Conservation (phyloP, 2,888 invertebrate genomes). For the Schrankia costaestrigalis region DNA sequence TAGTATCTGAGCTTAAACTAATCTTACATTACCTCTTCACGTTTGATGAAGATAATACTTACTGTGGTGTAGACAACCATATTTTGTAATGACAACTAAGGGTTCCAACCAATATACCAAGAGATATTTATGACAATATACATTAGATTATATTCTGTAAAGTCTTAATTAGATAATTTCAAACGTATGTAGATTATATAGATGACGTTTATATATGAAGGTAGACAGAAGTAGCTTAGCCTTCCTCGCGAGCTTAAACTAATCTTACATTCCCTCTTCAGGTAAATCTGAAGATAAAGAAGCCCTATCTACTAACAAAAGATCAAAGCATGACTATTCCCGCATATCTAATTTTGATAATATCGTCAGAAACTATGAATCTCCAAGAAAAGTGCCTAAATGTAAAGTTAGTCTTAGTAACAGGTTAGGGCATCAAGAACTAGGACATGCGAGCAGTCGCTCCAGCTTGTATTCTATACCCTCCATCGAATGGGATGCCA, state of each 20-base stretch:
- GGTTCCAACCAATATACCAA: too few species aligned
- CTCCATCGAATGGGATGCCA: conserved; percentile 66
- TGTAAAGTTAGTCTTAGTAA: conserved; percentile 58
- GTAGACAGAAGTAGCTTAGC: not conserved
- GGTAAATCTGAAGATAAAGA: conserved; percentile 46
- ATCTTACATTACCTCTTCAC: too few species aligned
- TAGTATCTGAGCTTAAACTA: too few species aligned
- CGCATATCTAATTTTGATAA: conserved; percentile 55
- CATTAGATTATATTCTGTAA: too few species aligned
- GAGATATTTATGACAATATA: too few species aligned
- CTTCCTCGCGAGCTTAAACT: not conserved
- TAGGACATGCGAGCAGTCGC: conserved; percentile 45
- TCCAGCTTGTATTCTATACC: conserved; percentile 64
- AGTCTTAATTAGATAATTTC: too few species aligned
- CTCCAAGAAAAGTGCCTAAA: conserved; percentile 46
- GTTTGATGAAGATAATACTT: too few species aligned
- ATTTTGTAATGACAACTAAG: too few species aligned
- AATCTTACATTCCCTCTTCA: conserved; percentile 21
- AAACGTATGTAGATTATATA: too few species aligned
- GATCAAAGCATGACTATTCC: conserved; percentile 52
- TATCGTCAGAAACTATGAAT: conserved; percentile 50
- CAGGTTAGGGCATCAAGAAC: conserved; percentile 36
- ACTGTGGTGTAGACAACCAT: too few species aligned
- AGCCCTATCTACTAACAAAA: conserved; percentile 44
- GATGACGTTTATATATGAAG: not conserved